These are phyloP conservation scores for Mormyrops attenuatus DNA, from an alignment of 2,797 vertebrate genomes.

Conservation along the genomic window DNA sequence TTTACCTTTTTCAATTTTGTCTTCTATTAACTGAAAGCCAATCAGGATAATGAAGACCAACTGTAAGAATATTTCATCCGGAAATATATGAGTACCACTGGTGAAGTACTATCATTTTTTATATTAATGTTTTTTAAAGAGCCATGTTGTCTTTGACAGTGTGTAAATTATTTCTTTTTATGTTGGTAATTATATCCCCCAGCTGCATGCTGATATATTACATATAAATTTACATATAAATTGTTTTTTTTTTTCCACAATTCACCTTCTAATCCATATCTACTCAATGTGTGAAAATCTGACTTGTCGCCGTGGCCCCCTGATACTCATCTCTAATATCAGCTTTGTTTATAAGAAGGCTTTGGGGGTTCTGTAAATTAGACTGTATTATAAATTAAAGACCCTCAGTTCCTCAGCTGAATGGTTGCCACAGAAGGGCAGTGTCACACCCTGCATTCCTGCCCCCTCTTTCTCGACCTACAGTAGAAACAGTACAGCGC, in stretches of 20 bases:
- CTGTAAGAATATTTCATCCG: background rate
- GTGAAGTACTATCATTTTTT: constrained; percentile 7
- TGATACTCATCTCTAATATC: background rate
- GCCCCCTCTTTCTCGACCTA: background rate
- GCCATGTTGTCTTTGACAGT: background rate
- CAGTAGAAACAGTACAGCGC: background rate
- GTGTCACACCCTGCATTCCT: background rate
- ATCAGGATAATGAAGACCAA: background rate
- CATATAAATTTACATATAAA: constrained; percentile 6
- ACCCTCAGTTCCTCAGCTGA: background rate
- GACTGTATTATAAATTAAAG: background rate
- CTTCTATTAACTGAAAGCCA: constrained; percentile 4
- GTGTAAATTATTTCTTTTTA: background rate
- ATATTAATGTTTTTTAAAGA: background rate
- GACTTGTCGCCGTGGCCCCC: background rate
- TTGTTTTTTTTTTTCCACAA: background rate
- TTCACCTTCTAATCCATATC: constrained; percentile 6
- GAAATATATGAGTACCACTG: background rate
- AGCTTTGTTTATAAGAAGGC: background rate
- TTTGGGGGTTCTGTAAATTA: background rate
- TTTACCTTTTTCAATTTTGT: background rate
- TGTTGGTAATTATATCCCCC: background rate
- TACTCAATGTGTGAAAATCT: background rate
- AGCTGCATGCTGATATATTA: background rate
- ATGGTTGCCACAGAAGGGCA: background rate